Conservation (phyloP, 30 jellyfish, hydroid and myxozoan species). For the Nemopilema nomurai region DNA sequence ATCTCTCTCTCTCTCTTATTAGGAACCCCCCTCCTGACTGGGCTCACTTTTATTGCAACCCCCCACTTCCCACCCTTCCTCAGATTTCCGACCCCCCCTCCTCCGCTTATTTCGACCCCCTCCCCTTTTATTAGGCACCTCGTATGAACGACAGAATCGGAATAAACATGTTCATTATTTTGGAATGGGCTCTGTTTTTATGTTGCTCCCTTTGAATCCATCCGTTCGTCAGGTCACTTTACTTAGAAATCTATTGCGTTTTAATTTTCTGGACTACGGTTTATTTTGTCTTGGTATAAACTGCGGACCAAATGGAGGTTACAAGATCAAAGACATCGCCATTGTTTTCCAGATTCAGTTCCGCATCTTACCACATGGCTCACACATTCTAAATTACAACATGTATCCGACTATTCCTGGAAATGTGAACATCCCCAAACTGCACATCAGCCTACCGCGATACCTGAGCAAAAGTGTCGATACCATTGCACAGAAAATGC, state of each 20-base stretch:
- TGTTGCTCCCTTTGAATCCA: too few species aligned
- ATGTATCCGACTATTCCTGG: slow-evolving; percentile 86
- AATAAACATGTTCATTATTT: background rate
- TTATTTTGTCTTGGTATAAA: background rate
- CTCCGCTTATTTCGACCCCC: too few species aligned
- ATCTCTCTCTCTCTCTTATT: too few species aligned
- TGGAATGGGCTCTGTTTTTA: background rate
- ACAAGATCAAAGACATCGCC: background rate
- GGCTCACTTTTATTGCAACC: too few species aligned
- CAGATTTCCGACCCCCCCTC: too few species aligned
- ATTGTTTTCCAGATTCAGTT: slow-evolving; percentile 70
- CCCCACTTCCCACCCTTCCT: too few species aligned
- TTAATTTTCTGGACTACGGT: too few species aligned
- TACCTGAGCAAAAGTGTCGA: slow-evolving; percentile 65
- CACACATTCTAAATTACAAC: slow-evolving; percentile 65
- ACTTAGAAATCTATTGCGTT: too few species aligned
- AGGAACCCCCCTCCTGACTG: too few species aligned
- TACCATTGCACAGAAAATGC: slow-evolving; percentile 76
- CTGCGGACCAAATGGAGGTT: background rate
- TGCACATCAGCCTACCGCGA: slow-evolving; percentile 92
- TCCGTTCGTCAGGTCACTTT: too few species aligned
- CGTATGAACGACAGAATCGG: background rate
- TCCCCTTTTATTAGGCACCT: too few species aligned
- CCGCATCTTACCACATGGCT: slow-evolving; percentile 87
- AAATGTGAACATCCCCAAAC: slow-evolving; percentile 78